Conservation (phyloP, 2,797 vertebrate species). For the Champsocephalus gunnari region DNA sequence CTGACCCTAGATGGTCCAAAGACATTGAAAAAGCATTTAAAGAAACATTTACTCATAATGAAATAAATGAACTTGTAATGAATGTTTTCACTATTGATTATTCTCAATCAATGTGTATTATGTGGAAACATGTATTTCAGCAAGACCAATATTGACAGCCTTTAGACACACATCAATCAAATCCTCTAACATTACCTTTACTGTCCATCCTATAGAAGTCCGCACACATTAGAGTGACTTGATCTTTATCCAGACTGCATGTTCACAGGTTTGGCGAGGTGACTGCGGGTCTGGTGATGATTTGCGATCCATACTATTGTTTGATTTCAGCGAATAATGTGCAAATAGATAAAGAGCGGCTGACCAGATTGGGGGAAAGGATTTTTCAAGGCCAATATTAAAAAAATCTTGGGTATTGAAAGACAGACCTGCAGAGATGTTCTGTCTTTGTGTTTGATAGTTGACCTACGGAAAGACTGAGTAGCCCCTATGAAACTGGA, state of each 20-base stretch:
- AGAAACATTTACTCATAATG: neutral
- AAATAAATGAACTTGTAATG: neutral
- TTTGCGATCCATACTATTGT: conserved; percentile 33
- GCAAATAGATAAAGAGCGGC: neutral
- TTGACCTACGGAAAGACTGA: neutral
- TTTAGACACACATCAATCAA: conserved; percentile 12
- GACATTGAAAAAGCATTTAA: neutral
- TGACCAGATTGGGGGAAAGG: neutral
- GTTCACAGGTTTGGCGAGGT: neutral
- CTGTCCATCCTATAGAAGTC: conserved; percentile 3
- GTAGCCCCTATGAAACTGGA: neutral
- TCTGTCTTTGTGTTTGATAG: neutral
- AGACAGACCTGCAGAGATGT: neutral
- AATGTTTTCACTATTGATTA: neutral
- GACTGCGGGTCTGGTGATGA: conserved; percentile 36
- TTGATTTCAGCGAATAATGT: conserved; percentile 6
- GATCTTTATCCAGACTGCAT: conserved; percentile 19
- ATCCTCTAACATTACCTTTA: neutral
- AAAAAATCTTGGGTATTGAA: neutral
- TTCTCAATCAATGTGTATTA: neutral
- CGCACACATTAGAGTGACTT: conserved; percentile 34
- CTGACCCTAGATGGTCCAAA: neutral
- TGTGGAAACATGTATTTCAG: conserved; percentile 1
- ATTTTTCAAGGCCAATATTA: neutral
- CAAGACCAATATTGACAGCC: neutral